These are phyloP conservation scores for Luehdorfia chinensis DNA, from an alignment of 1,140 invertebrate species.

Conservation along the genomic window DNA sequence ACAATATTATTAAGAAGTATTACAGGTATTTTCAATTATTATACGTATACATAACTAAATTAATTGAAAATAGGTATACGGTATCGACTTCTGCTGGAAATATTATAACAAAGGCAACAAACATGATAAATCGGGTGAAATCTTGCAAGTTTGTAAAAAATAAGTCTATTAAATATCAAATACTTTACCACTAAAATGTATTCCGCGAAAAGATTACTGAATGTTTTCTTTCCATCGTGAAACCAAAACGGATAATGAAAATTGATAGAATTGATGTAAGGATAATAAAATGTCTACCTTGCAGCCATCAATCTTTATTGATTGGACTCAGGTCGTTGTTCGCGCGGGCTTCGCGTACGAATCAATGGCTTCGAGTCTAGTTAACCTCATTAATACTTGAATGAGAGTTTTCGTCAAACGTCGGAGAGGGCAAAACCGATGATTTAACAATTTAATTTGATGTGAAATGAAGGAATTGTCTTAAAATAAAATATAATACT, in stretches of 20 bases:
- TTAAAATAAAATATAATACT: too few relatives aligned
- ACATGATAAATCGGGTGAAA: too few relatives aligned
- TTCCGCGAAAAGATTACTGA: background rate
- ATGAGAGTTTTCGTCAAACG: slow-evolving; percentile 15
- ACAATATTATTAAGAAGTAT: too few relatives aligned
- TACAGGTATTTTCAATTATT: too few relatives aligned
- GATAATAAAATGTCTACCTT: slow-evolving; percentile 12
- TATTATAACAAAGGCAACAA: too few relatives aligned
- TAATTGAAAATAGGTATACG: too few relatives aligned
- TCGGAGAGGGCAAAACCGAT: background rate
- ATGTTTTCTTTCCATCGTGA: slow-evolving; percentile 5
- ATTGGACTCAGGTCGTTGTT: slow-evolving; percentile 10
- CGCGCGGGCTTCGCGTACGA: background rate
- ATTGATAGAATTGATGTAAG: slow-evolving; percentile 14
- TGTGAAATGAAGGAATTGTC: too few relatives aligned
- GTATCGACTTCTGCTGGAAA: too few relatives aligned
- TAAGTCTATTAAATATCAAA: too few relatives aligned
- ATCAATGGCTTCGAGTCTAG: slow-evolving; percentile 11
- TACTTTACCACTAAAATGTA: slow-evolving; percentile 3
- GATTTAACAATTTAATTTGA: slow-evolving; percentile 10
- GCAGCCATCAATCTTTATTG: slow-evolving; percentile 13
- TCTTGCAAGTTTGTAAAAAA: too few relatives aligned
- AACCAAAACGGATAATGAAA: slow-evolving; percentile 13
- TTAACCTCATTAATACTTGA: slow-evolving; percentile 14
- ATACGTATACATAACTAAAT: too few relatives aligned